These are phyloP conservation scores for Palythoa grandiflora DNA, from an alignment of 92 coral and sea anemone species.

Conservation along the genomic window DNA sequence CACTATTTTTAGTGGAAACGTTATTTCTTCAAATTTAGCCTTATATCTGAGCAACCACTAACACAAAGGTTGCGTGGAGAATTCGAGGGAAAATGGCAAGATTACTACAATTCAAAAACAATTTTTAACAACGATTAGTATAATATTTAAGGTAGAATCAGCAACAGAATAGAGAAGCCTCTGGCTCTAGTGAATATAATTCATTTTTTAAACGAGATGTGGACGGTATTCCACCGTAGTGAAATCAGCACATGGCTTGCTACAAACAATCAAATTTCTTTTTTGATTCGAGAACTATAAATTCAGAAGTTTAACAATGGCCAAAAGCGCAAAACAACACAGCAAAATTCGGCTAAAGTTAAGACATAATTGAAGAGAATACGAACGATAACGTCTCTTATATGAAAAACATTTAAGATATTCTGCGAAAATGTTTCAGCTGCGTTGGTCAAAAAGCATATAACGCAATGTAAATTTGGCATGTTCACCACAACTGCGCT, in stretches of 20 bases:
- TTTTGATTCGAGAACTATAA: not conserved
- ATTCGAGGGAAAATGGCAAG: not conserved
- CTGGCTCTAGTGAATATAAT: not conserved
- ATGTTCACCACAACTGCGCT: not conserved
- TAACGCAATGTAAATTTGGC: not conserved
- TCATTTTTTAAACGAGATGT: not conserved
- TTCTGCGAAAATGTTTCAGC: constrained; percentile 1
- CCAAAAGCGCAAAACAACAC: not conserved
- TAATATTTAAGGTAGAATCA: not conserved
- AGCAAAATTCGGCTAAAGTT: not conserved
- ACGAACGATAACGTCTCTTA: not conserved
- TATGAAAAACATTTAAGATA: not conserved
- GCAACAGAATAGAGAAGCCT: not conserved
- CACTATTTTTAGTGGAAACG: not conserved
- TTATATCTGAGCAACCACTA: not conserved
- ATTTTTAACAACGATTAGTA: not conserved
- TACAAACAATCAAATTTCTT: not conserved
- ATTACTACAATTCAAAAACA: not conserved
- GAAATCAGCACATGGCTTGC: not conserved
- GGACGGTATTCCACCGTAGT: not conserved
- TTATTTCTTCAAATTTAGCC: not conserved
- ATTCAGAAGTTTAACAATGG: not conserved
- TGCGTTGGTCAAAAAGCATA: not conserved
- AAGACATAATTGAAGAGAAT: not conserved
- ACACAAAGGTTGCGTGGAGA: not conserved